Percentiles rank a stretch among this genome's conserved stretches.
Evolutionary conservation across 1,140 invertebrate genomes (phyloP).

Genomic region (Thalassaphorura encarpata): DNA sequence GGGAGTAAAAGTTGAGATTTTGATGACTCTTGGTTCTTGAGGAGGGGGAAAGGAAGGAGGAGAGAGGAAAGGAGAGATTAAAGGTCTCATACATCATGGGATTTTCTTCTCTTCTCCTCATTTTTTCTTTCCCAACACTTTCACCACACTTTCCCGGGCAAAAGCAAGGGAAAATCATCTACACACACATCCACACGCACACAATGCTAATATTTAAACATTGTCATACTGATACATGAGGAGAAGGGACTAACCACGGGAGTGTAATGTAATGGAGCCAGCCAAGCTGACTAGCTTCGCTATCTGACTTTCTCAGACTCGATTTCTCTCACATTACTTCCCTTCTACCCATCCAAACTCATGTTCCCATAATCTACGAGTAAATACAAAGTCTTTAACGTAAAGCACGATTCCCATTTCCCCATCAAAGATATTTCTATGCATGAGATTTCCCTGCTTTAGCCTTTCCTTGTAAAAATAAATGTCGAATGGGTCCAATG

Average conservation of each 20-base stretch:
- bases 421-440: no score
- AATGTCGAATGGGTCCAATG: no score
- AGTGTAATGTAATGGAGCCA: no score
- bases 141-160: neutral
- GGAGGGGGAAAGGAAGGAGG: neutral
- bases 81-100: slow-evolving; percentile 9
- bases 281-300: no score
- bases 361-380: no score
- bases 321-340: neutral
- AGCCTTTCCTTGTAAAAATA: no score
- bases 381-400: no score
- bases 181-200: no score
- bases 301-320: neutral
- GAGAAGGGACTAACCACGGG: no score
- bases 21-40: neutral
- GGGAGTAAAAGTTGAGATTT: slow-evolving; percentile 1
- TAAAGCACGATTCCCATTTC: no score
- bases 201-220: slow-evolving; percentile 6
- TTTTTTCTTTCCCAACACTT: neutral
- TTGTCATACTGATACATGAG: neutral
- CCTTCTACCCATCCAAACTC: neutral
- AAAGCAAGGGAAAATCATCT: slow-evolving; percentile 5
- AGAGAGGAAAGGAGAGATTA: slow-evolving; percentile 3
- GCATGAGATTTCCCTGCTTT: no score
- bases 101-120: slow-evolving; percentile 1